These are phyloP conservation scores for Microchrysa polita DNA, from an alignment of 2,888 invertebrate genomes.

Conservation along the genomic window DNA sequence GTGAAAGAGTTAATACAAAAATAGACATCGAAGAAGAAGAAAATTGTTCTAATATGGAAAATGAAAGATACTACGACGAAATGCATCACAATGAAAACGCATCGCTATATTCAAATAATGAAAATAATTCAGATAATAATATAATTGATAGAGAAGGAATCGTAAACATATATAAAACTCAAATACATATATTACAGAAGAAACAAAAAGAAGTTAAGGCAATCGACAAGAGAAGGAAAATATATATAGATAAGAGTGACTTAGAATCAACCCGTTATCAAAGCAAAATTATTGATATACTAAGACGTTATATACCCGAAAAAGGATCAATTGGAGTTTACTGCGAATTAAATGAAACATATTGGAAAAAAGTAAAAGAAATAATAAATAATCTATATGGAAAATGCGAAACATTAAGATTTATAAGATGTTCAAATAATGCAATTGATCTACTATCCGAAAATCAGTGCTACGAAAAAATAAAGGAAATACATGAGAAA, in stretches of 20 bases:
- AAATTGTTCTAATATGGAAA: no score
- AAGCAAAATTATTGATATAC: neutral
- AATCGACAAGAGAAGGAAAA: neutral
- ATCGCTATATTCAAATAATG: neutral
- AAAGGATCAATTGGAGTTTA: neutral
- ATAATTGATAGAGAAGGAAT: constrained; percentile 19
- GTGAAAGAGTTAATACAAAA: no score
- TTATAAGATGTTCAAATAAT: neutral
- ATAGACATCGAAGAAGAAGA: no score
- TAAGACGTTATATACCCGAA: neutral
- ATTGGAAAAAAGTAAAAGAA: neutral
- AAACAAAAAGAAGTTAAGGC: neutral
- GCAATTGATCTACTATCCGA: neutral
- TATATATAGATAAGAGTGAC: neutral
- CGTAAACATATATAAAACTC: neutral
- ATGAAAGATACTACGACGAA: no score
- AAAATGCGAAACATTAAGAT: neutral
- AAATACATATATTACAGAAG: neutral
- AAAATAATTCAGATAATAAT: constrained; percentile 5
- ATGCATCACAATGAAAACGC: no score
- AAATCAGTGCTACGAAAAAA: neutral
- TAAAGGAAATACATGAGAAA: constrained; percentile 20
- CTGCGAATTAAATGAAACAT: neutral
- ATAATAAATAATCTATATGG: neutral
- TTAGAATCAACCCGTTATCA: neutral